Base-by-base conservation (phyloP, 2,797 vertebrate genomes). In the Trematomus bernacchii region DNA sequence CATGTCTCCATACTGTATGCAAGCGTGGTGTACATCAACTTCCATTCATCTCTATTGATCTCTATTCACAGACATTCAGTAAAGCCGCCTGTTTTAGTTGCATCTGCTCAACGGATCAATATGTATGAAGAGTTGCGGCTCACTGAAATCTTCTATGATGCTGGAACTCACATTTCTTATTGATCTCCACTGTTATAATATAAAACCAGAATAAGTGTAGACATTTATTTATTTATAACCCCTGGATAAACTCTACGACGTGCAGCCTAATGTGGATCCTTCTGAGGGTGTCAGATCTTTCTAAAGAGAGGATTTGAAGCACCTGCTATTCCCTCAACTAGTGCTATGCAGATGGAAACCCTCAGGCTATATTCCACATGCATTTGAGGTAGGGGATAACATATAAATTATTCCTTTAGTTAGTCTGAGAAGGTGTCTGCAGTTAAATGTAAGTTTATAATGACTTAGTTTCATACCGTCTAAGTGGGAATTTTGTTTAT, bases 81-180 rank as follows among this genome's bases (percentile, higher is more conserved):
- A 47, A 18, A 23, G 33, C 46, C 1, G 3, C 18, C 46, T 66
- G 18, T 71, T 79, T 75, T 66, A 65, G 68, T 71, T 77, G 69
- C 65, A 66, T 59, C 42, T 73, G 37, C 55, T 27, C 66, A 73
- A 71, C 57, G 27, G 68, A 80, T 87, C 76, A 59, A 74, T 65
- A 55, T 15, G 47, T 79, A 79, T 81, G 61, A 70, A 50, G 66
- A 68, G 59, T 61, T 4, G 73, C 53, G 50, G 64, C 71, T 85
- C 53, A 6, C 59, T 74, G 63, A 73, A 85, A 70, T 64, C 13
- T 52, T 83, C 84, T 73, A 76, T 71, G 66, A 70, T 48, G 60
- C 68, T 72, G 58, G 23, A 80, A 76, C 60, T 21, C 23, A 51
- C 23, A 79, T 73, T 60, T 74, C 40, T 52, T 65, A 80, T 80